phyloP scores from a whole-genome alignment of 2,888 invertebrate genomes.

The Melinopterus prodromus region DNA sequence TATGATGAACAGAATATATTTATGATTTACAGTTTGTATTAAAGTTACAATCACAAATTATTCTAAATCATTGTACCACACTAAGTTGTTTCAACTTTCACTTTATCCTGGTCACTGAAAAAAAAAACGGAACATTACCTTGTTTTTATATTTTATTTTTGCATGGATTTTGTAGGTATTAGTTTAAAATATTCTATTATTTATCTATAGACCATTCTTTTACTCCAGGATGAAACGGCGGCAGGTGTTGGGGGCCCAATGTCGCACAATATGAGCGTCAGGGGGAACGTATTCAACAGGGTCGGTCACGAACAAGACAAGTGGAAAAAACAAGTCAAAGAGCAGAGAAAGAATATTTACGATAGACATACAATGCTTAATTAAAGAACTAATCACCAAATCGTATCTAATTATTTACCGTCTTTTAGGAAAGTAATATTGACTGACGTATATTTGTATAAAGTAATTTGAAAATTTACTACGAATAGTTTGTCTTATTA shows the following conservation, averaged over 20 bases:
- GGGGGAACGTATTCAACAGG: slow-evolving; percentile 87
- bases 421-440: not conserved
- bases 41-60: too few species aligned
- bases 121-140: too few species aligned
- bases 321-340: slow-evolving; percentile 97
- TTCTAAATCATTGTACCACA: too few species aligned
- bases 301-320: slow-evolving; percentile 97
- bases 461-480: not conserved
- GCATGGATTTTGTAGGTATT: slow-evolving; percentile 25
- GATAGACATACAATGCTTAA: slow-evolving; percentile 98
- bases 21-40: too few species aligned
- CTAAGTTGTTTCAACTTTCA: too few species aligned
- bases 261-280: slow-evolving; percentile 79
- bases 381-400: slow-evolving; percentile 64
- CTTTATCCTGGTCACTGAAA: too few species aligned
- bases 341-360: slow-evolving; percentile 95
- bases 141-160: slow-evolving; percentile 6
- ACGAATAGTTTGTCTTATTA: not conserved
- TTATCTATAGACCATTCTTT: slow-evolving; percentile 37
- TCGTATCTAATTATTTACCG: not conserved
- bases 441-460: not conserved
- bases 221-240: slow-evolving; percentile 69
- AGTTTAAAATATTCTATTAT: slow-evolving; percentile 37
- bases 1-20: too few species aligned
- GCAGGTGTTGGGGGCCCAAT: slow-evolving; percentile 67